These are phyloP conservation scores for Callaeas wilsoni DNA, from an alignment of 2,113 vertebrate species.

Conservation along the genomic window DNA sequence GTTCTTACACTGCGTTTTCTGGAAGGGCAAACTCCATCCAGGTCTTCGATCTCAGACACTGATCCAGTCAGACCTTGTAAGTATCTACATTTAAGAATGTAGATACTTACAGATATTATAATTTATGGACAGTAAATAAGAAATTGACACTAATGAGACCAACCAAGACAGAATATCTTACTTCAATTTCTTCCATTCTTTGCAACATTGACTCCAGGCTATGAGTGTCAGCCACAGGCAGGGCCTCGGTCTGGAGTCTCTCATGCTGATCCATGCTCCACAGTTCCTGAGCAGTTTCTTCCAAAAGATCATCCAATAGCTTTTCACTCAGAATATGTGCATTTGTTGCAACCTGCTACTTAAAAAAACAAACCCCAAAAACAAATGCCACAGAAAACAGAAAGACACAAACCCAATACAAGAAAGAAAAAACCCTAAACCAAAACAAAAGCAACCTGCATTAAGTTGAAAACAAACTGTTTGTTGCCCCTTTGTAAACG, in stretches of 20 bases:
- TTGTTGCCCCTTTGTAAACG: background rate
- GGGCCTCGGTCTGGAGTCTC: conserved; percentile 6
- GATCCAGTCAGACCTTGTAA: background rate
- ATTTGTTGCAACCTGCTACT: conserved; percentile 57
- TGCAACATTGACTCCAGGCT: conserved; percentile 85
- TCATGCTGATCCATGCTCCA: conserved; percentile 47
- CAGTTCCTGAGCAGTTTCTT: conserved; percentile 60
- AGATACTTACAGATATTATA: background rate
- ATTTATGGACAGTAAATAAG: background rate
- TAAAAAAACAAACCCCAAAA: background rate
- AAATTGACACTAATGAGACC: background rate
- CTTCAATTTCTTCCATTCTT: conserved; percentile 96
- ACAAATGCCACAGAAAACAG: background rate
- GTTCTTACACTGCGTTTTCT: background rate
- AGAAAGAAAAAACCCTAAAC: background rate
- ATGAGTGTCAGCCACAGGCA: conserved; percentile 38
- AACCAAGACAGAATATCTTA: conserved; percentile 48
- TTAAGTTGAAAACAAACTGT: background rate
- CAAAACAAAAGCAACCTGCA: background rate
- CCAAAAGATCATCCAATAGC: conserved; percentile 71
- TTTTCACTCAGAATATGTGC: conserved; percentile 58
- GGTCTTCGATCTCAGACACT: background rate
- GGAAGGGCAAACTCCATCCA: background rate
- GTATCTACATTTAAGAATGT: background rate
- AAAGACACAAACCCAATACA: background rate